Percentiles rank a stretch among this genome's conserved stretches.
Conservation (phyloP, 2,888 invertebrate species). For the Philereme transversata region DNA sequence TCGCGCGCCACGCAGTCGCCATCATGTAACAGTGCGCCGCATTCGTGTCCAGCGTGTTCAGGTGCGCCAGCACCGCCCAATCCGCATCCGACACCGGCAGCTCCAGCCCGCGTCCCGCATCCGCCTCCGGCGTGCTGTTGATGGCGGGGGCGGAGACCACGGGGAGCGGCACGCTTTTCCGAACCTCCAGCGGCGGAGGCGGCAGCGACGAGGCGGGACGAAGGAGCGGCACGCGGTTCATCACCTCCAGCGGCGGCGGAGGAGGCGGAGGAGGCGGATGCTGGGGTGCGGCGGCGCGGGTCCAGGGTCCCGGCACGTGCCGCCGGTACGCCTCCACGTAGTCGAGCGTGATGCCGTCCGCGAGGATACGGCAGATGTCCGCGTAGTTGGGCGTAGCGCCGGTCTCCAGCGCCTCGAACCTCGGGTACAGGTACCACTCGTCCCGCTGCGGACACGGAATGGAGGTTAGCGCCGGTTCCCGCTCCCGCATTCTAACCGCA, state of each 20-base stretch:
- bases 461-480: conserved; percentile 28
- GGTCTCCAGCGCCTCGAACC: conserved; percentile 79
- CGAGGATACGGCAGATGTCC: conserved; percentile 67
- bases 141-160: conserved; percentile 11
- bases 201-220: not conserved
- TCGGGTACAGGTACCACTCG: conserved; percentile 78
- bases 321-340: conserved; percentile 68
- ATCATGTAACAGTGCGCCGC: conserved; percentile 63
- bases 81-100: conserved; percentile 53
- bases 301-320: conserved; percentile 65
- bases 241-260: not conserved
- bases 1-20: conserved; percentile 39
- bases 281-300: conserved; percentile 2
- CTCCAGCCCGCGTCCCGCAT: conserved; percentile 12
- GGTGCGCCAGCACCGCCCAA: conserved; percentile 53
- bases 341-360: conserved; percentile 72
- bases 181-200: no score
- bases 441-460: conserved; percentile 59
- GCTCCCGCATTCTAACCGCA: no score
- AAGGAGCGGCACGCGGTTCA: conserved; percentile 2
- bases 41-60: conserved; percentile 51
- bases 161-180: no score
- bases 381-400: conserved; percentile 73
- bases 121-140: conserved; percentile 1
- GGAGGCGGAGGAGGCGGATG: conserved; percentile 9